phyloP scores from a whole-genome alignment of 2,888 invertebrate species.

The Hanleya hanleyi region DNA sequence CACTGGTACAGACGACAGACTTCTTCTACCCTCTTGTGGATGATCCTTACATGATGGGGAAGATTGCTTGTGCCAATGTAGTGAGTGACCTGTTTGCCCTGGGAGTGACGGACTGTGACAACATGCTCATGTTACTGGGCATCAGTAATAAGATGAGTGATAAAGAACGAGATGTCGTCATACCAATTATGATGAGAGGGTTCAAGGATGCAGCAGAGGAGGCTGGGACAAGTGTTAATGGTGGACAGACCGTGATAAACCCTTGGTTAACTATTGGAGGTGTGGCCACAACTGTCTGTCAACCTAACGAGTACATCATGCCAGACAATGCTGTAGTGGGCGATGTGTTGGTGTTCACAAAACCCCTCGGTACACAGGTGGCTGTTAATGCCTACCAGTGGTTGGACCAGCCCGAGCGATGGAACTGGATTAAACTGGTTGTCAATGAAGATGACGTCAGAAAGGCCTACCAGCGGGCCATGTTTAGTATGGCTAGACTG shows the following conservation, averaged over 20 bases:
- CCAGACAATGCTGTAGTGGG: conserved; percentile 85
- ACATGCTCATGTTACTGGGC: conserved; percentile 93
- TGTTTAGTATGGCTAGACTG: conserved; percentile 86
- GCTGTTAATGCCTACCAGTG: conserved; percentile 88
- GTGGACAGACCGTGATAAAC: conserved; percentile 85
- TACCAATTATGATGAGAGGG: conserved; percentile 92
- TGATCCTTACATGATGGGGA: conserved; percentile 89
- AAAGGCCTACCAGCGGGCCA: conserved; percentile 82
- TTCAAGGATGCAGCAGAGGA: conserved; percentile 87
- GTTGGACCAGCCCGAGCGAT: conserved; percentile 84
- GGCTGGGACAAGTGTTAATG: conserved; percentile 82
- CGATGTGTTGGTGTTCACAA: conserved; percentile 87
- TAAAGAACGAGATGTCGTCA: conserved; percentile 90
- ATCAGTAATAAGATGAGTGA: conserved; percentile 93
- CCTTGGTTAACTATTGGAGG: conserved; percentile 91
- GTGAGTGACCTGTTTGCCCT: conserved; percentile 94
- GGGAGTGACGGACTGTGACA: conserved; percentile 96
- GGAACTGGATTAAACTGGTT: conserved; percentile 81
- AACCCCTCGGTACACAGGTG: conserved; percentile 88
- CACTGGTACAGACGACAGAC: conserved; percentile 88
- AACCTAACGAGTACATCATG: conserved; percentile 88
- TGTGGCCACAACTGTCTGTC: conserved; percentile 88
- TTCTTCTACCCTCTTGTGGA: conserved; percentile 91
- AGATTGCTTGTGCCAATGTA: conserved; percentile 94
- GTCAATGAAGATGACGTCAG: conserved; percentile 83